Percentiles rank a stretch among this genome's conserved stretches.
These are phyloP conservation scores for Embiotoca jacksoni DNA, from an alignment of 2,113 vertebrate genomes.

Conservation along the genomic window DNA sequence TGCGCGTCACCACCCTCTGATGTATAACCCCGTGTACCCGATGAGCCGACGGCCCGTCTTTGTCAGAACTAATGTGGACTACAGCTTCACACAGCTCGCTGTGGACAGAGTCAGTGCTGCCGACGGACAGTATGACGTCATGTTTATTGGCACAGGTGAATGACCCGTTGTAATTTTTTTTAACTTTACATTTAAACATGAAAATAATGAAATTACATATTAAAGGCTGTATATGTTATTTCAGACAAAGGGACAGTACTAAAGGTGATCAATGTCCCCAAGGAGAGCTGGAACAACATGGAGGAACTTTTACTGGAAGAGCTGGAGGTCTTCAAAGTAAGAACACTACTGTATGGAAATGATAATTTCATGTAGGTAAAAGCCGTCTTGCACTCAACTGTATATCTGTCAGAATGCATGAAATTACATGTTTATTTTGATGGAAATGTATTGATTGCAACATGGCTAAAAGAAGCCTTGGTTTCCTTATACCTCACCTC, in stretches of 20 bases:
- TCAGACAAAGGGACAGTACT: constrained; percentile 92
- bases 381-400: too few species aligned
- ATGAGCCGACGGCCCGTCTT: constrained; percentile 90
- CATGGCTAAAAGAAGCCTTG: too few species aligned
- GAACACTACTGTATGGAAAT: constrained; percentile 10
- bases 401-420: too few species aligned
- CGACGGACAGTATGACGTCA: constrained; percentile 95
- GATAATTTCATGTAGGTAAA: background rate
- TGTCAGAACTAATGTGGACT: constrained; percentile 87
- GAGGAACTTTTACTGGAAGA: constrained; percentile 95
- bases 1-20: constrained; percentile 96
- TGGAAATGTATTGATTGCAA: too few species aligned
- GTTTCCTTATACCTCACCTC: too few species aligned
- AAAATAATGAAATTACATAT: background rate
- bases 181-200: too few species aligned
- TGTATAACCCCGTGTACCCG: constrained; percentile 94
- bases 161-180: background rate
- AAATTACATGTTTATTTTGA: too few species aligned
- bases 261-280: constrained; percentile 95
- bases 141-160: constrained; percentile 97
- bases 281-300: constrained; percentile 88
- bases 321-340: constrained; percentile 94
- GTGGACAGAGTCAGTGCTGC: constrained; percentile 92
- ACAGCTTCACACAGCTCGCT: constrained; percentile 92
- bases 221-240: constrained; percentile 1